Conservation (phyloP, 2,888 invertebrate genomes). For the Caenorhabditis panamensis region DNA sequence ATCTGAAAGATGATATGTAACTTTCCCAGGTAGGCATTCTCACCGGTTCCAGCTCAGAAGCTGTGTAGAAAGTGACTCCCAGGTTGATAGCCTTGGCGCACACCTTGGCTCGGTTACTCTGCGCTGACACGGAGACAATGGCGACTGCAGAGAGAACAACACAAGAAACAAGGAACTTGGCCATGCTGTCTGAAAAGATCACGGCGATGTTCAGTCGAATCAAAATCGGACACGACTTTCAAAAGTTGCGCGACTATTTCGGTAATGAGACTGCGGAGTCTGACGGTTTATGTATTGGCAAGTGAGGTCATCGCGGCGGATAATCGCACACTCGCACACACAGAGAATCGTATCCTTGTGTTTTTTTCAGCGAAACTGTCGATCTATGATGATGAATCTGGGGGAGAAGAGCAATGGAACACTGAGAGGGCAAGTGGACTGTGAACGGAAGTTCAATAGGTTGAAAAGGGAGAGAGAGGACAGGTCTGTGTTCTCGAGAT, state of each 20-base stretch:
- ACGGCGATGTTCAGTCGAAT: background rate
- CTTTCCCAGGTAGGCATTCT: too few species aligned
- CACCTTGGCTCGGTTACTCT: constrained; percentile 28
- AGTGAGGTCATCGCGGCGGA: constrained; percentile 12
- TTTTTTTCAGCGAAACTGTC: constrained; percentile 1
- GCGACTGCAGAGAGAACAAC: constrained; percentile 13
- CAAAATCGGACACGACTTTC: background rate
- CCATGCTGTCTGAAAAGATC: constrained; percentile 13
- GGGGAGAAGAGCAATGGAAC: constrained; percentile 4
- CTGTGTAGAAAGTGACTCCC: constrained; percentile 59
- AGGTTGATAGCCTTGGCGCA: constrained; percentile 52
- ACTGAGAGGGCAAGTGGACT: constrained; percentile 1
- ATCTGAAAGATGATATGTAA: constrained; percentile 11
- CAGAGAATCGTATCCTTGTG: constrained; percentile 1
- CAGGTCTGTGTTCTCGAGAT: background rate
- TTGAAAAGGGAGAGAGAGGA: background rate
- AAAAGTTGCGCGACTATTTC: constrained; percentile 3
- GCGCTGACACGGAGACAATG: constrained; percentile 2
- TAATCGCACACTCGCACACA: background rate
- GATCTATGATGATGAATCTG: constrained; percentile 1
- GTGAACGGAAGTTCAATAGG: background rate
- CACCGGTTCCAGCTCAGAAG: constrained; percentile 43
- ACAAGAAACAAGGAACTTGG: constrained; percentile 16
- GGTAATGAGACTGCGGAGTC: constrained; percentile 1
- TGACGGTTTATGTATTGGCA: constrained; percentile 4